Conservation (phyloP, 1,140 invertebrate genomes). For the Aphelenchoides besseyi region DNA sequence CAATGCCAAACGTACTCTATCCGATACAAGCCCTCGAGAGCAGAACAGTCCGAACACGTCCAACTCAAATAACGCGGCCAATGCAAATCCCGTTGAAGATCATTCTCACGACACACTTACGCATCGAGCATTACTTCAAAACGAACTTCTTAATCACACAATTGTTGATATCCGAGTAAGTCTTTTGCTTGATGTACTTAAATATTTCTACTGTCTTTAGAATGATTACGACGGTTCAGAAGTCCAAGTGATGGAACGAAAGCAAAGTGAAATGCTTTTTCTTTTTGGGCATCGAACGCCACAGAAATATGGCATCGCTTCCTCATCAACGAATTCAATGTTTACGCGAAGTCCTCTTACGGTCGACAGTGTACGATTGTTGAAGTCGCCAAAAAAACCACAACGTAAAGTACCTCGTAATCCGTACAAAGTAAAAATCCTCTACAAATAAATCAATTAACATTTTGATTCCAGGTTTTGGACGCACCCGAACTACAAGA, state of each 20-base stretch:
- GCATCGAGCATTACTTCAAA: conserved; percentile 52
- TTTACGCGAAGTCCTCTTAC: conserved; percentile 56
- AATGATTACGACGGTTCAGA: conserved; percentile 43
- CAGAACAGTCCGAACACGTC: conserved; percentile 21
- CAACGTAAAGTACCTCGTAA: conserved; percentile 62
- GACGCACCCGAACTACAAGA: conserved; percentile 98
- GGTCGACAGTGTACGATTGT: conserved; percentile 54
- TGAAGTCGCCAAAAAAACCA: conserved; percentile 59
- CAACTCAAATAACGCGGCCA: conserved; percentile 4
- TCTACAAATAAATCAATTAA: conserved; percentile 19
- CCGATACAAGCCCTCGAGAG: conserved; percentile 6
- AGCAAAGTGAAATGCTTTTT: conserved; percentile 32
- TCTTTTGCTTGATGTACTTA: conserved; percentile 21
- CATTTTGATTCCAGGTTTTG: conserved; percentile 75
- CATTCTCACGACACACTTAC: conserved; percentile 52
- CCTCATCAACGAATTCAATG: conserved; percentile 35
- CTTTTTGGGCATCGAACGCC: conserved; percentile 38
- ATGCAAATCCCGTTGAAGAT: conserved; percentile 43
- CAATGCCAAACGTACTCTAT: background rate
- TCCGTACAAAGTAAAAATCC: conserved; percentile 56
- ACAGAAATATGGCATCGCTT: conserved; percentile 27
- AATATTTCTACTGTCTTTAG: conserved; percentile 25
- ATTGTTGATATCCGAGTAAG: conserved; percentile 61
- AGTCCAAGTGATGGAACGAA: conserved; percentile 42
- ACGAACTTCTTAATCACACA: conserved; percentile 57